Conservation (phyloP, 2,888 invertebrate species). For the Dasysyrphus albostriatus region DNA sequence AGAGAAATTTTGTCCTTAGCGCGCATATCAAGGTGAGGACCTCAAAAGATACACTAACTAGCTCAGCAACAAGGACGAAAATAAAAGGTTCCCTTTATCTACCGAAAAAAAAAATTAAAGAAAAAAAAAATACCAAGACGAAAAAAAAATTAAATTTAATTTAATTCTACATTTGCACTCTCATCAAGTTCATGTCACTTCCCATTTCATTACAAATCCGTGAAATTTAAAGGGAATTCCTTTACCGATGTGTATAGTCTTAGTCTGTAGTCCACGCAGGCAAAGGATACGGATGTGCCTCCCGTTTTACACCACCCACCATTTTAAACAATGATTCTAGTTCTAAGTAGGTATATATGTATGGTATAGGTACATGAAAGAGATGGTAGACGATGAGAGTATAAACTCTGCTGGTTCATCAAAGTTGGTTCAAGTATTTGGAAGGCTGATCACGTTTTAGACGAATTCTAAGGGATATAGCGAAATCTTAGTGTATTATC, state of each 20-base stretch:
- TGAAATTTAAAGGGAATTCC: slow-evolving; percentile 60
- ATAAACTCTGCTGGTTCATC: slow-evolving; percentile 73
- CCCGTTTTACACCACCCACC: neutral
- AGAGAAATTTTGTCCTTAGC: slow-evolving; percentile 4
- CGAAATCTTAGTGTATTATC: slow-evolving; percentile 65
- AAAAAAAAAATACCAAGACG: slow-evolving; percentile 11
- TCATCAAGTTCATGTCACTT: slow-evolving; percentile 76
- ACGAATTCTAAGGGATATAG: slow-evolving; percentile 73
- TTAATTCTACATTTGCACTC: slow-evolving; percentile 75
- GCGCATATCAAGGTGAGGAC: slow-evolving; percentile 25
- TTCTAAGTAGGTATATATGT: neutral
- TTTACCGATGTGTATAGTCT: slow-evolving; percentile 18
- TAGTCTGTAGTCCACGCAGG: slow-evolving; percentile 15
- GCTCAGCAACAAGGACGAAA: slow-evolving; percentile 36
- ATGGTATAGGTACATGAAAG: neutral
- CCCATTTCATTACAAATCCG: slow-evolving; percentile 72
- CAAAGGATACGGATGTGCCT: slow-evolving; percentile 6
- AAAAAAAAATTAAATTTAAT: slow-evolving; percentile 63
- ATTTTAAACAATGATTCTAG: slow-evolving; percentile 6
- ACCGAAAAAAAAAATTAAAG: neutral
- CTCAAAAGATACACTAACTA: slow-evolving; percentile 39
- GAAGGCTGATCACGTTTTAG: slow-evolving; percentile 73
- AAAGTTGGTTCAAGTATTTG: slow-evolving; percentile 63
- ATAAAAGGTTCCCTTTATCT: slow-evolving; percentile 7
- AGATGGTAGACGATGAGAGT: slow-evolving; percentile 18